Conservation (phyloP, 2,888 invertebrate species). For the Acrobasis consociella region DNA sequence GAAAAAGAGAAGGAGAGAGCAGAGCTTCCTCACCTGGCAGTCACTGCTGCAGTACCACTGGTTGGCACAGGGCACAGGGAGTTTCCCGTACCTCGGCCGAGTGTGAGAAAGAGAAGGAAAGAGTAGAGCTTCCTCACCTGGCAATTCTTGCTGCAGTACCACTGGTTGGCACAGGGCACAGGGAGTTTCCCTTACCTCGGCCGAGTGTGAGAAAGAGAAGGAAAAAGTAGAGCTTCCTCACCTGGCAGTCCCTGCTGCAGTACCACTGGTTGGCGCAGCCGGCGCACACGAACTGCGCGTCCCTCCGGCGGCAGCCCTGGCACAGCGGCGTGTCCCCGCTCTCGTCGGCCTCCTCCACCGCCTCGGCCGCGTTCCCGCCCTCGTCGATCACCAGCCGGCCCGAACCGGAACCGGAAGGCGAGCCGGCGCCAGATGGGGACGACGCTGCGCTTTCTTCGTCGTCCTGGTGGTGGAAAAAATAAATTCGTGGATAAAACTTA, state of each 20-base stretch:
- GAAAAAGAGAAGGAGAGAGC: not conserved
- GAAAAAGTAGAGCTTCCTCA: conserved; percentile 48
- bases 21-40: conserved; percentile 88
- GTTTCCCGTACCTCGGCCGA: too few relatives aligned
- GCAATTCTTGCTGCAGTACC: conserved; percentile 97
- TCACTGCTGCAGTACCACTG: conserved; percentile 97
- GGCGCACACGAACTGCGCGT: conserved; percentile 94
- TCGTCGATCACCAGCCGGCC: conserved; percentile 64
- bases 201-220: too few relatives aligned
- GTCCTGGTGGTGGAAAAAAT: conserved; percentile 59
- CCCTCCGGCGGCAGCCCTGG: conserved; percentile 91
- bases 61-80: conserved; percentile 90
- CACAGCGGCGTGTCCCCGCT: conserved; percentile 86
- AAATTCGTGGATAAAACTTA: too few relatives aligned
- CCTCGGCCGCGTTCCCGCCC: conserved; percentile 57
- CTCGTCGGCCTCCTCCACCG: conserved; percentile 62
- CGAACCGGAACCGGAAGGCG: conserved; percentile 52
- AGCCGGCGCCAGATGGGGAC: conserved; percentile 68
- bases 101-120: too few relatives aligned
- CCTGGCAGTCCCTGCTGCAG: conserved; percentile 96
- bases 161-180: conserved; percentile 95
- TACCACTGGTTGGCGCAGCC: conserved; percentile 97
- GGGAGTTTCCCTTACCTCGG: conserved; percentile 76
- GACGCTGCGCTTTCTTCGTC: conserved; percentile 84
- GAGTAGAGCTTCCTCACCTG: conserved; percentile 84